Percentiles rank a stretch among this genome's conserved stretches.
These are phyloP conservation scores for Campoletis sonorensis DNA, from an alignment of 1,140 invertebrate species.

Conservation along the genomic window DNA sequence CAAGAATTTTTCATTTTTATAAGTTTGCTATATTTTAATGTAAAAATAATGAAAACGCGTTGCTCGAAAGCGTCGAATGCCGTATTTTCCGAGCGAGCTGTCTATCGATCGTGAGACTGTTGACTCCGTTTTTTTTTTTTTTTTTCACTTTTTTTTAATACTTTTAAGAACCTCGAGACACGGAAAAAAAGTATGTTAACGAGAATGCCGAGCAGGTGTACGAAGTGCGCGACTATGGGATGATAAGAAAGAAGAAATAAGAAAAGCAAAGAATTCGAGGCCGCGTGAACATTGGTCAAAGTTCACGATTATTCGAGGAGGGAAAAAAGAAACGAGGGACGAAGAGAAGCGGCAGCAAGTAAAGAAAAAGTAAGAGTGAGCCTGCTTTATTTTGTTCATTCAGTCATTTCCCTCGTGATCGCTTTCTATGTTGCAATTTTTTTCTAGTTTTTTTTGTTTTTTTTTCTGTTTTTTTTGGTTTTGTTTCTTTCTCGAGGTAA, in stretches of 20 bases:
- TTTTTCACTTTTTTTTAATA: too few species aligned
- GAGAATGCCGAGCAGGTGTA: background rate
- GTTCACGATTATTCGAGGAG: background rate
- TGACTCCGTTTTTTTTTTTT: constrained; percentile 15
- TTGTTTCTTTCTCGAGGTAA: background rate
- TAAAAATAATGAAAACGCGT: too few species aligned
- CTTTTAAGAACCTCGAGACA: background rate
- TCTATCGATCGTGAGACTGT: constrained; percentile 10
- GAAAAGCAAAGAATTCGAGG: background rate
- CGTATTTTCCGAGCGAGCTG: background rate
- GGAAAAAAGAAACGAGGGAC: background rate
- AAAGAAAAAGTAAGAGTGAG: background rate
- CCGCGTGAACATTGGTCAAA: background rate
- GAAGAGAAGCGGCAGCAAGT: background rate
- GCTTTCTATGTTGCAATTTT: background rate
- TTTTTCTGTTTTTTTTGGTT: too few species aligned
- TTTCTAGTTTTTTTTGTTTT: too few species aligned
- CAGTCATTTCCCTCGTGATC: background rate
- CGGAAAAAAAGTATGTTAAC: constrained; percentile 5
- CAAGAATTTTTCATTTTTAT: too few species aligned
- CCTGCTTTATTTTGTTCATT: background rate
- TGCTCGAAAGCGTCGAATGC: too few species aligned
- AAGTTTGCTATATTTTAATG: too few species aligned
- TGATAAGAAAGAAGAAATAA: background rate
- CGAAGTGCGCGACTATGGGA: background rate